Base-by-base conservation (phyloP, 1,140 invertebrate species). In the Drosophila arizonae region DNA sequence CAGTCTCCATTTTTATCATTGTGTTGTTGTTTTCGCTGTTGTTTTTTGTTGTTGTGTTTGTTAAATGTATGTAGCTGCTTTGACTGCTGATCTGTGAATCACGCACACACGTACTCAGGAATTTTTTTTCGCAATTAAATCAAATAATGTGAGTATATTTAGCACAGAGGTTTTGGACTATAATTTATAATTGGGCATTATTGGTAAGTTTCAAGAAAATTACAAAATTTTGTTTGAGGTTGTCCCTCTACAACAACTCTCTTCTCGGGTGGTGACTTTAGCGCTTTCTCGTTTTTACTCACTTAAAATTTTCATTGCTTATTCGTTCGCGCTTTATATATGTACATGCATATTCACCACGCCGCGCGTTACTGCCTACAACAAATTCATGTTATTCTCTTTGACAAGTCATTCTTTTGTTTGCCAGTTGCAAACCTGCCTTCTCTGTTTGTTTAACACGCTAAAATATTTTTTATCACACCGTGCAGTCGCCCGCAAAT, bases 1-100 rank as follows among this genome's bases (percentile, higher is more conserved):
- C 92, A 90, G 92, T 93, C 92, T 93, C 92, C 92, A 93, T 93
- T 92, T 92, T 92, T 82, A 92, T 91, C 90, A 91, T 91, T 85
- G 77, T 91, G 74, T 79, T 90, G 74, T 79, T 90, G 67, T 73
- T 84, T 15, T n/a, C 8, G 39, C 11, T 51, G 50, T n/a, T 26
- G 4, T 11, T 91, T 91, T 71, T 81, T 90, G 60, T 84, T 73
- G 61, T 73, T 84, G 54, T 73, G 68, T 76, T 89, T 89, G 62
- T 79, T 77, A 56, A 73, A 72, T 80, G 77, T 72, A 10, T 82
- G 73, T 71, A 64, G 76, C 72, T 79, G 76, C 51, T 80, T 60
- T 64, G 50, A 26, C 26, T 43, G 10, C 46, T 71, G 62, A 36
- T 66, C 52, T 54, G 58, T 26, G 9, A 24, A 58, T 56, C 68